Evolutionary conservation across 2,888 invertebrate species (phyloP).

Genomic region (Malacosoma neustria): DNA sequence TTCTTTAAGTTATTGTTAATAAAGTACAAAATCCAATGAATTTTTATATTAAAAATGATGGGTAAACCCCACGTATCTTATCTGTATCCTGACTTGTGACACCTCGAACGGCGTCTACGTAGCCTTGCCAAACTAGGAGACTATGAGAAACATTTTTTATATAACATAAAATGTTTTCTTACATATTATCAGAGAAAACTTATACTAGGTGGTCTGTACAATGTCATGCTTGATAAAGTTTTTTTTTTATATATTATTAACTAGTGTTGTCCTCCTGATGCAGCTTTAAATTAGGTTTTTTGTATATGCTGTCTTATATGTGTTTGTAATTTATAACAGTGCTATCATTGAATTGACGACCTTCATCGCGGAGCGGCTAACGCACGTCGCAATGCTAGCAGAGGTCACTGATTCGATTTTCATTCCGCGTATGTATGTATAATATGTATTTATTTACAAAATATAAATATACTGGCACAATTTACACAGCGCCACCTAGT

Average conservation of each 20-base stretch:
- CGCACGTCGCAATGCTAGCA: too few relatives aligned
- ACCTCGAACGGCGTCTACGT: constrained; percentile 36
- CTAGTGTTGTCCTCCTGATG: too few relatives aligned
- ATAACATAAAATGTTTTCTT: constrained; percentile 5
- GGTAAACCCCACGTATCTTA: constrained; percentile 27
- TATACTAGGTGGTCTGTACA: background rate
- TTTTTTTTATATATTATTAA: background rate
- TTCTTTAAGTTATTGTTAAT: background rate
- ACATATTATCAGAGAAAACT: background rate
- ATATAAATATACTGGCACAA: too few relatives aligned
- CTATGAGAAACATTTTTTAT: constrained; percentile 9
- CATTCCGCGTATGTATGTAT: too few relatives aligned
- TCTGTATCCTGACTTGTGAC: constrained; percentile 46
- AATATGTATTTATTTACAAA: too few relatives aligned
- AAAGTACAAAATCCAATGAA: constrained; percentile 15
- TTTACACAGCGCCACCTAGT: too few relatives aligned
- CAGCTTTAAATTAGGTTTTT: too few relatives aligned
- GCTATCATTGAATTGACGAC: too few relatives aligned
- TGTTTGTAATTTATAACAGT: too few relatives aligned
- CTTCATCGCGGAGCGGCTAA: too few relatives aligned
- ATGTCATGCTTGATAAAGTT: background rate
- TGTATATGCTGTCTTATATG: too few relatives aligned
- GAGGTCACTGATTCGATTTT: too few relatives aligned
- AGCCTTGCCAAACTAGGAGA: constrained; percentile 26
- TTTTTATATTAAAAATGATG: background rate